These are phyloP conservation scores for Sylvicola fuscatus DNA, from an alignment of 2,888 invertebrate species.

Conservation along the genomic window DNA sequence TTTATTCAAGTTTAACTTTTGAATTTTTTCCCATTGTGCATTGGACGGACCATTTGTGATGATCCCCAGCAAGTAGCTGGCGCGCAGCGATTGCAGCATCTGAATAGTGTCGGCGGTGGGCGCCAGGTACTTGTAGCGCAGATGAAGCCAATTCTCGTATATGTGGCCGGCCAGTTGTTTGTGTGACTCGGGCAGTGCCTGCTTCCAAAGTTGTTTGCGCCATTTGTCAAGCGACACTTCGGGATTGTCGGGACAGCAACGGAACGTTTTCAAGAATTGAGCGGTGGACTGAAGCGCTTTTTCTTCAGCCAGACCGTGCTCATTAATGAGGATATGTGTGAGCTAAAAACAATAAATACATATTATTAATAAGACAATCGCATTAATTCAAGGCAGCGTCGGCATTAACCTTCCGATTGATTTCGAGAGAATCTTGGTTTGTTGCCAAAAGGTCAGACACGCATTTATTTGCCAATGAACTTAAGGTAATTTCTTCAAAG, in stretches of 20 bases:
- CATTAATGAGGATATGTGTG: too few relatives aligned
- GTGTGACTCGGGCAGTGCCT: constrained; percentile 52
- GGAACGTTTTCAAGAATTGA: constrained; percentile 51
- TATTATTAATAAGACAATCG: too few relatives aligned
- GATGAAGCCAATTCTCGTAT: constrained; percentile 56
- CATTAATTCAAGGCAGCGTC: too few relatives aligned
- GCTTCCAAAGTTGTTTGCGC: constrained; percentile 57
- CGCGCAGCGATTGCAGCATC: constrained; percentile 46
- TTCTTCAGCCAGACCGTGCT: constrained; percentile 24
- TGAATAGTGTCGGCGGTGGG: constrained; percentile 44
- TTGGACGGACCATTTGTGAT: constrained; percentile 75
- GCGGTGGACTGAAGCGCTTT: constrained; percentile 41
- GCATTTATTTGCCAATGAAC: too few relatives aligned
- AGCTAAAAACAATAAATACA: too few relatives aligned
- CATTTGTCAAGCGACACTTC: constrained; percentile 51
- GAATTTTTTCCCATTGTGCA: constrained; percentile 77
- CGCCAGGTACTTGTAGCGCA: constrained; percentile 57
- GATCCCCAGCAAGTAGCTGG: constrained; percentile 49
- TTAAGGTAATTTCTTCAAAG: too few relatives aligned
- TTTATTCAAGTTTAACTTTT: constrained; percentile 41
- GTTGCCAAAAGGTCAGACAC: too few relatives aligned
- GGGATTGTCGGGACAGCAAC: constrained; percentile 62
- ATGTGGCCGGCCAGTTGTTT: constrained; percentile 51
- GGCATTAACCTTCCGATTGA: too few relatives aligned
- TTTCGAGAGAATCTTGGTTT: too few relatives aligned